phyloP scores from a whole-genome alignment of 2,797 vertebrate genomes.

The Dromococcyx pavoninus region DNA sequence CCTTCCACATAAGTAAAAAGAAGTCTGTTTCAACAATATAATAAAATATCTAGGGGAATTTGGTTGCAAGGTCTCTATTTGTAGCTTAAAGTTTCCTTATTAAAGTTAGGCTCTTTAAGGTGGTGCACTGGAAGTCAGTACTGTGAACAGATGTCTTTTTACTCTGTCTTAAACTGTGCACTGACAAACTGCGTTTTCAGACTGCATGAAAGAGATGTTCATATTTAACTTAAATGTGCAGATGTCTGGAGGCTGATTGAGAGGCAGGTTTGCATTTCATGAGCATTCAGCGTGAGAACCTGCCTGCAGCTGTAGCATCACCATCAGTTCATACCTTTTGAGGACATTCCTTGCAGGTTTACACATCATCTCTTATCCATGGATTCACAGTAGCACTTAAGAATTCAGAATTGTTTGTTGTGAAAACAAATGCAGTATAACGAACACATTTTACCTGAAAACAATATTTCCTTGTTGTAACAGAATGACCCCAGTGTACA shows the following conservation, averaged over 20 bases:
- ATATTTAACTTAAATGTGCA: not conserved
- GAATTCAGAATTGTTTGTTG: not conserved
- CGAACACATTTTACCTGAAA: not conserved
- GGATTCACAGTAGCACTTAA: not conserved
- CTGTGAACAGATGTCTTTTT: not conserved
- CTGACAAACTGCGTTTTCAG: not conserved
- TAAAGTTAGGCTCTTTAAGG: not conserved
- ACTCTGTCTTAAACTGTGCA: not conserved
- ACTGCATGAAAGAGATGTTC: not conserved
- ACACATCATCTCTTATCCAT: not conserved
- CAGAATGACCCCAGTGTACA: not conserved
- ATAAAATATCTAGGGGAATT: not conserved
- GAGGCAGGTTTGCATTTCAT: not conserved
- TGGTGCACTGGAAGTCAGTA: not conserved
- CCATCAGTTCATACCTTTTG: not conserved
- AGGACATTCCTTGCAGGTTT: not conserved
- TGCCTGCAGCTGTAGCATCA: not conserved
- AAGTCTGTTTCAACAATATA: not conserved
- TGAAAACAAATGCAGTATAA: not conserved
- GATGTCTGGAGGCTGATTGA: not conserved
- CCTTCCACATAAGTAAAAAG: not conserved
- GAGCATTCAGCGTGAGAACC: not conserved
- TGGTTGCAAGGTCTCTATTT: not conserved
- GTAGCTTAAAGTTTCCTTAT: not conserved
- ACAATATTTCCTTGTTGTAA: not conserved